These are phyloP conservation scores for Chionodraco myersi DNA, from an alignment of 2,113 vertebrate genomes.

Conservation along the genomic window DNA sequence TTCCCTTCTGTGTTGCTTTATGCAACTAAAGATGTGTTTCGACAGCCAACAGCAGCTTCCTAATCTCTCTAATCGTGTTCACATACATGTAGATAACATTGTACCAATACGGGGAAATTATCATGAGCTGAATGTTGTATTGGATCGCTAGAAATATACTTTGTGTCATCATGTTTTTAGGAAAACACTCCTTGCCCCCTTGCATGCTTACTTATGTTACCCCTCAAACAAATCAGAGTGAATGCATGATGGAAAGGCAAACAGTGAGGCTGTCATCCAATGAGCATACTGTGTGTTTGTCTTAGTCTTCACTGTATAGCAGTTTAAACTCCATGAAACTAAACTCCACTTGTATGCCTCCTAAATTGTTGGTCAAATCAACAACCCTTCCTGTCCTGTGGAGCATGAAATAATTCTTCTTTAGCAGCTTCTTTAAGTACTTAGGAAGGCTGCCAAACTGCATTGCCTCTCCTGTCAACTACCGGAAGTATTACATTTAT, in stretches of 20 bases:
- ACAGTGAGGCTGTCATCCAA: constrained; percentile 23
- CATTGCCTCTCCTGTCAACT: constrained; percentile 41
- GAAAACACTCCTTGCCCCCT: background rate
- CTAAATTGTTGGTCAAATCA: constrained; percentile 30
- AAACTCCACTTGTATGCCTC: constrained; percentile 26
- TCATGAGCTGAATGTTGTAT: background rate
- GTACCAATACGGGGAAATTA: background rate
- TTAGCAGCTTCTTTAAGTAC: constrained; percentile 54
- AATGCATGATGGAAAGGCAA: constrained; percentile 35
- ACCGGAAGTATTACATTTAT: constrained; percentile 49
- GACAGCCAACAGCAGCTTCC: constrained; percentile 39
- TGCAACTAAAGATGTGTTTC: constrained; percentile 14
- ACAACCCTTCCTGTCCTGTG: constrained; percentile 41
- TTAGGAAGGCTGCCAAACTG: constrained; percentile 45
- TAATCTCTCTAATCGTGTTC: constrained; percentile 23
- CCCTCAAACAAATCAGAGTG: constrained; percentile 18
- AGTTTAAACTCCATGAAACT: constrained; percentile 42
- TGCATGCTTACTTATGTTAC: constrained; percentile 20
- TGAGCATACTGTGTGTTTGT: constrained; percentile 47
- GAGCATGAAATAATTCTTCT: constrained; percentile 54
- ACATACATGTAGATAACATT: constrained; percentile 1
- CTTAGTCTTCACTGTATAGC: constrained; percentile 25
- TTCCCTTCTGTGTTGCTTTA: constrained; percentile 22
- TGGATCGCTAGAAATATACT: constrained; percentile 1
- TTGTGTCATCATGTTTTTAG: constrained; percentile 6